Evolutionary conservation across 92 coral and sea anemone species (phyloP).

Genomic region (Heliopora coerulea): DNA sequence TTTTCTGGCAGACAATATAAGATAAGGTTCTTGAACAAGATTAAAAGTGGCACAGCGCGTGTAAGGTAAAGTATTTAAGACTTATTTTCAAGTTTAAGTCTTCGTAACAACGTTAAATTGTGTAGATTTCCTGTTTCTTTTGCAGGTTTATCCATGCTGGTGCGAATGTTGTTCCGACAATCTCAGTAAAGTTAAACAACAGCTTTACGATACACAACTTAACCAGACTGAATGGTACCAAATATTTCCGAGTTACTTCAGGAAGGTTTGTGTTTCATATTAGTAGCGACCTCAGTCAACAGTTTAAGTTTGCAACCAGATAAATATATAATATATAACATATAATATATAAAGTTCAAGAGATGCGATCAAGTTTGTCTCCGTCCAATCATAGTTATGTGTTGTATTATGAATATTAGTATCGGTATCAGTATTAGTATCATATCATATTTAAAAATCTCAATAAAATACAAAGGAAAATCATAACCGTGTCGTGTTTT

Average conservation of each 20-base stretch:
- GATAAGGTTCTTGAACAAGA: slow-evolving; percentile 1
- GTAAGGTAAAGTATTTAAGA: slow-evolving; percentile 28
- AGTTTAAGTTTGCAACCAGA: too few relatives aligned
- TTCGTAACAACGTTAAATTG: not conserved
- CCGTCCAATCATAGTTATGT: too few relatives aligned
- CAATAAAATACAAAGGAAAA: too few relatives aligned
- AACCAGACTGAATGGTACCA: slow-evolving; percentile 59
- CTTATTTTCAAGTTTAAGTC: too few relatives aligned
- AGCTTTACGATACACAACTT: slow-evolving; percentile 66
- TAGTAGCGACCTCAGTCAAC: too few relatives aligned
- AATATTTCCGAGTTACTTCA: slow-evolving; percentile 68
- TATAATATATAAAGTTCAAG: too few relatives aligned
- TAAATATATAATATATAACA: too few relatives aligned
- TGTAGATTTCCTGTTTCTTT: not conserved
- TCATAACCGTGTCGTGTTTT: too few relatives aligned
- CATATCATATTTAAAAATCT: too few relatives aligned
- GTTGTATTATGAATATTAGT: too few relatives aligned
- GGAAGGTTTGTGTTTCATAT: slow-evolving; percentile 64
- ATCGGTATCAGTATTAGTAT: too few relatives aligned
- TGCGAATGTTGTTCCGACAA: slow-evolving; percentile 61
- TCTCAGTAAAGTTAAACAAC: slow-evolving; percentile 78
- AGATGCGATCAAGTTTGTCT: too few relatives aligned
- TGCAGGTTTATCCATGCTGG: slow-evolving; percentile 81
- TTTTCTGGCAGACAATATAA: slow-evolving; percentile 14
- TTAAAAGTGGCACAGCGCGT: slow-evolving; percentile 25